Percentiles rank a stretch among this genome's conserved stretches.
These are phyloP conservation scores for Synergus itoensis DNA, from an alignment of 2,888 invertebrate genomes.

Conservation along the genomic window DNA sequence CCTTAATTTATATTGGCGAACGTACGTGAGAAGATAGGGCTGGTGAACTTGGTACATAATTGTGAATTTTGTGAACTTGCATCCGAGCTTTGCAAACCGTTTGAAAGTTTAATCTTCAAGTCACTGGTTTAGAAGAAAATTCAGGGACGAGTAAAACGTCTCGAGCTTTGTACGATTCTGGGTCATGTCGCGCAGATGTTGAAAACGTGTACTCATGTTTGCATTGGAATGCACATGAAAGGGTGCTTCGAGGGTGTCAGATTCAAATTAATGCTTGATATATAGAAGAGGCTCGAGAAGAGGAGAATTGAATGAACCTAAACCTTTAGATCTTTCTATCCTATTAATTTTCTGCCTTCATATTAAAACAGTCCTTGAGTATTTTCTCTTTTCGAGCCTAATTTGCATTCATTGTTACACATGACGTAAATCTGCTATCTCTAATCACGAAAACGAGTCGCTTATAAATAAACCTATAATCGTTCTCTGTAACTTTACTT, in stretches of 20 bases:
- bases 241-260: not conserved
- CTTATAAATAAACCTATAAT: not conserved
- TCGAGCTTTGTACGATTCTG: slow-evolving; percentile 12
- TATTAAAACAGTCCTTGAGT: not conserved
- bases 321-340: not conserved
- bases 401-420: not conserved
- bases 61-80: not conserved
- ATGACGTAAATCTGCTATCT: not conserved
- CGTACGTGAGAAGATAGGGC: not conserved
- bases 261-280: not conserved
- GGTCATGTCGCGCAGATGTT: slow-evolving; percentile 24
- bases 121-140: slow-evolving; percentile 8
- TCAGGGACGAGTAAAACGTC: slow-evolving; percentile 14
- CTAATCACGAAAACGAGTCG: not conserved
- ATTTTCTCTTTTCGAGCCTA: not conserved
- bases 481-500: too few species aligned
- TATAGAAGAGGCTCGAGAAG: too few species aligned
- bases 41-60: too few species aligned
- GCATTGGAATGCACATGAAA: slow-evolving; percentile 1
- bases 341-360: not conserved
- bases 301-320: not conserved
- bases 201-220: slow-evolving; percentile 7
- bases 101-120: not conserved
- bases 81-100: not conserved
- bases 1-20: not conserved